phyloP scores from a whole-genome alignment of 2,113 vertebrate species.

The Campylomormyrus numenius region DNA sequence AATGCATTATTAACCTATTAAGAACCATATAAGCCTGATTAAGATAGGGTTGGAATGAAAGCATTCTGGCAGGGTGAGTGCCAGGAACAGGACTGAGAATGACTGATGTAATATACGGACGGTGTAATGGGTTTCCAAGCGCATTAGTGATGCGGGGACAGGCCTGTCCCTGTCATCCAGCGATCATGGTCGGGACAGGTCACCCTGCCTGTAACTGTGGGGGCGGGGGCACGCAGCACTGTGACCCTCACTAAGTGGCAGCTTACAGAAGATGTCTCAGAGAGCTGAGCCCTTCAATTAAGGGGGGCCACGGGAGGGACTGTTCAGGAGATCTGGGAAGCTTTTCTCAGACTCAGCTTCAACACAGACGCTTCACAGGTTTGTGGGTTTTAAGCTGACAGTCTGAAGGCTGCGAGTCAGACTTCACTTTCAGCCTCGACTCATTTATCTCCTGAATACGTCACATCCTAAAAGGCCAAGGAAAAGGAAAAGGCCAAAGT shows the following conservation, averaged over 20 bases:
- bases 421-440: background rate
- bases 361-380: constrained; percentile 41
- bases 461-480: background rate
- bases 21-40: too few species aligned
- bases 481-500: background rate
- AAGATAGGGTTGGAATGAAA: too few species aligned
- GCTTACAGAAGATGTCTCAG: constrained; percentile 65
- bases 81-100: too few species aligned
- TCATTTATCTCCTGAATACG: background rate
- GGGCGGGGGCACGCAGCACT: constrained; percentile 18
- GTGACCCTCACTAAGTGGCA: constrained; percentile 76
- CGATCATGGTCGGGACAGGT: constrained; percentile 70
- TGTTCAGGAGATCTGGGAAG: constrained; percentile 63
- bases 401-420: background rate
- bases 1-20: too few species aligned
- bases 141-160: background rate
- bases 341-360: constrained; percentile 75
- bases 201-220: constrained; percentile 62
- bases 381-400: background rate
- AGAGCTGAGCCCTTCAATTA: constrained; percentile 59
- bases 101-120: background rate
- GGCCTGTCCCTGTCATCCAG: constrained; percentile 45
- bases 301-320: constrained; percentile 33
- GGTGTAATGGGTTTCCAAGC: background rate
- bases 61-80: too few species aligned